A percentile compares a stretch with the other conserved stretches of the same genome.
Evolutionary conservation across 2,888 invertebrate genomes (phyloP).

Genomic region (Halictus ligatus): DNA sequence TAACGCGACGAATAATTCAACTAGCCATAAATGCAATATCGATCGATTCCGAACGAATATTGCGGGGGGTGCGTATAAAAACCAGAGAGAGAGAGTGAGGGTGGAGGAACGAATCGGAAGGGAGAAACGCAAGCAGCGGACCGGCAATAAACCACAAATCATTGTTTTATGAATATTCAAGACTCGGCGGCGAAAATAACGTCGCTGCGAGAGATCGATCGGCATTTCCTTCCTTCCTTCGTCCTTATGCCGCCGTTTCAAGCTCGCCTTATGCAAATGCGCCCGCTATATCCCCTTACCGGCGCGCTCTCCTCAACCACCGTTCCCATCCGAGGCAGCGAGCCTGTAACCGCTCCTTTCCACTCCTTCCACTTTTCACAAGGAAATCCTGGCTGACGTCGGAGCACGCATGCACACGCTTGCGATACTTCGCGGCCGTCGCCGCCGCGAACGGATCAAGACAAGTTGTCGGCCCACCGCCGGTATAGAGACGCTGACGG

Average conservation of each 20-base stretch:
- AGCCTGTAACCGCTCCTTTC: slow-evolving; percentile 23
- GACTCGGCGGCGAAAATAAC: slow-evolving; percentile 65
- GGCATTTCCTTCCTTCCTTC: slow-evolving; percentile 72
- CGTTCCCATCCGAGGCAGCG: background rate
- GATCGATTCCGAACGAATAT: slow-evolving; percentile 55
- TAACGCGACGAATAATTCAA: slow-evolving; percentile 44
- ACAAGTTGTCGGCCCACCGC: slow-evolving; percentile 7
- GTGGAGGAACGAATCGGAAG: slow-evolving; percentile 69
- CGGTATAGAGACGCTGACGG: slow-evolving; percentile 1
- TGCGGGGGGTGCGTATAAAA: slow-evolving; percentile 44
- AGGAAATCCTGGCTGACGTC: slow-evolving; percentile 34
- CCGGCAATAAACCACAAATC: slow-evolving; percentile 76
- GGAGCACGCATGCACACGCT: slow-evolving; percentile 27
- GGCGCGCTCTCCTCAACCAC: background rate
- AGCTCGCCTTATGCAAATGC: slow-evolving; percentile 71
- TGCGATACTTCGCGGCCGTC: slow-evolving; percentile 10
- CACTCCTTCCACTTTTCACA: slow-evolving; percentile 27
- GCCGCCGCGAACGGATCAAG: slow-evolving; percentile 15
- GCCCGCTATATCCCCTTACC: slow-evolving; percentile 1
- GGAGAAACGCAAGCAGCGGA: slow-evolving; percentile 66
- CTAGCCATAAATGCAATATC: slow-evolving; percentile 22
- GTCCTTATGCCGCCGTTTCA: slow-evolving; percentile 71
- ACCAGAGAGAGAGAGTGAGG: slow-evolving; percentile 47
- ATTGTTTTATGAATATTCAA: slow-evolving; percentile 79
- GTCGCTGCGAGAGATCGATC: slow-evolving; percentile 74